Percentiles rank a stretch among this genome's conserved stretches.
phyloP scores from a whole-genome alignment of 1,140 invertebrate genomes.

The Drosophila hydei region DNA sequence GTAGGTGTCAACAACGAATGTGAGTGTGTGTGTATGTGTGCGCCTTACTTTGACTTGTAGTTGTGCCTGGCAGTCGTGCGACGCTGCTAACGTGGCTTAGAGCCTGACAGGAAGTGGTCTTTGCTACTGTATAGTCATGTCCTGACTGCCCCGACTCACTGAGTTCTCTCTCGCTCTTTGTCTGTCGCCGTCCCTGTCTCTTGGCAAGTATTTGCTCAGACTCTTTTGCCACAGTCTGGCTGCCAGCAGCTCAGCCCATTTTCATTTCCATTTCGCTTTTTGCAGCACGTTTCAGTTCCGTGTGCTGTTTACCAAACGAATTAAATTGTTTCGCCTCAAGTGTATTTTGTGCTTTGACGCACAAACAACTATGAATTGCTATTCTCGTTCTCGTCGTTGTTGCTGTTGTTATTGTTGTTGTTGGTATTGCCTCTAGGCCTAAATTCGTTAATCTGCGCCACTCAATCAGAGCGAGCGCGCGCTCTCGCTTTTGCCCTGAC shows the following conservation, averaged over 20 bases:
- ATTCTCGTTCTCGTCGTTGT: slow-evolving; percentile 22
- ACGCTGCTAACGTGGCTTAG: slow-evolving; percentile 53
- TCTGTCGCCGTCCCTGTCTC: not conserved
- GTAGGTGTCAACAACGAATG: slow-evolving; percentile 20
- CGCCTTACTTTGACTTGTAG: slow-evolving; percentile 28
- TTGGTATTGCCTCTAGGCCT: slow-evolving; percentile 46
- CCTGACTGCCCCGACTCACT: slow-evolving; percentile 48
- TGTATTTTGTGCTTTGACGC: slow-evolving; percentile 73
- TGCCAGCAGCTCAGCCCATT: slow-evolving; percentile 20
- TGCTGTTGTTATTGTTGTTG: slow-evolving; percentile 21
- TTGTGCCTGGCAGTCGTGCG: slow-evolving; percentile 42
- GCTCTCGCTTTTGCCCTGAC: slow-evolving; percentile 32
- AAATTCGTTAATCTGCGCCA: slow-evolving; percentile 77
- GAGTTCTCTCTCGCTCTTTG: slow-evolving; percentile 8
- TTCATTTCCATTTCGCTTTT: slow-evolving; percentile 10
- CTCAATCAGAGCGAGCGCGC: slow-evolving; percentile 63
- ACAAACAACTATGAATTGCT: slow-evolving; percentile 51
- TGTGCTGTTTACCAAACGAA: slow-evolving; percentile 78
- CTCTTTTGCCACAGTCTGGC: slow-evolving; percentile 18
- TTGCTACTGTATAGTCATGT: slow-evolving; percentile 70
- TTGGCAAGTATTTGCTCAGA: slow-evolving; percentile 63
- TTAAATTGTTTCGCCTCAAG: slow-evolving; percentile 80
- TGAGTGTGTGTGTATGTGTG: slow-evolving; percentile 11
- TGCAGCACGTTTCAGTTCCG: slow-evolving; percentile 37
- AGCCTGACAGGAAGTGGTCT: slow-evolving; percentile 78